These are phyloP conservation scores for Aquatica leii DNA, from an alignment of 2,888 invertebrate genomes.

Conservation along the genomic window DNA sequence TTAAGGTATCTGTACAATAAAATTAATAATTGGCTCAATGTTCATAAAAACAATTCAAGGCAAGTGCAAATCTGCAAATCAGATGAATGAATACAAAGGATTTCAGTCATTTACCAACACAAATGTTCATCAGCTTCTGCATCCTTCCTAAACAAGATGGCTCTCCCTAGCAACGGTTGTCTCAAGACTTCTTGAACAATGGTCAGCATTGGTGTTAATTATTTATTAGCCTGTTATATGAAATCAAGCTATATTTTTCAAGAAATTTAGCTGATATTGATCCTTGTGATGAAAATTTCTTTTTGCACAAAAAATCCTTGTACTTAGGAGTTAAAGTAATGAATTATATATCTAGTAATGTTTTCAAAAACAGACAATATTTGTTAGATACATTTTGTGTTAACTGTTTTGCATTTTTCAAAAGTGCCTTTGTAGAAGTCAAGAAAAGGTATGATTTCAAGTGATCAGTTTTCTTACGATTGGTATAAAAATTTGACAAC, in stretches of 20 bases:
- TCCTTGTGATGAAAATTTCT: background rate
- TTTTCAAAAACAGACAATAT: background rate
- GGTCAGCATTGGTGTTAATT: background rate
- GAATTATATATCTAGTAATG: background rate
- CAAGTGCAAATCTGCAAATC: conserved; percentile 6
- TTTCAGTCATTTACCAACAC: conserved; percentile 1
- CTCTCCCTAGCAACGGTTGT: too few relatives aligned
- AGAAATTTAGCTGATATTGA: background rate
- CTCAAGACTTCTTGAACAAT: too few relatives aligned
- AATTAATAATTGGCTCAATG: too few relatives aligned
- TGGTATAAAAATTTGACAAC: too few relatives aligned
- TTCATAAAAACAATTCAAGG: too few relatives aligned
- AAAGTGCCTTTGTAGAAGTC: background rate
- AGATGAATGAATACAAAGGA: background rate
- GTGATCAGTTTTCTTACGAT: too few relatives aligned
- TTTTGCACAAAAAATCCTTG: background rate
- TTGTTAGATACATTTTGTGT: background rate
- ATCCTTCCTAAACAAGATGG: conserved; percentile 14
- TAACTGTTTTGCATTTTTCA: background rate
- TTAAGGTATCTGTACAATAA: too few relatives aligned
- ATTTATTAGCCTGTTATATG: background rate
- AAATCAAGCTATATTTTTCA: background rate
- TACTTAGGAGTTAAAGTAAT: background rate
- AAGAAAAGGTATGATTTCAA: conserved; percentile 2
- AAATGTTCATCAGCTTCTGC: conserved; percentile 7